Percentiles rank a stretch among this genome's conserved stretches.
Evolutionary conservation across 1,140 invertebrate genomes (phyloP).

Genomic region (Hydropsyche tenuis): DNA sequence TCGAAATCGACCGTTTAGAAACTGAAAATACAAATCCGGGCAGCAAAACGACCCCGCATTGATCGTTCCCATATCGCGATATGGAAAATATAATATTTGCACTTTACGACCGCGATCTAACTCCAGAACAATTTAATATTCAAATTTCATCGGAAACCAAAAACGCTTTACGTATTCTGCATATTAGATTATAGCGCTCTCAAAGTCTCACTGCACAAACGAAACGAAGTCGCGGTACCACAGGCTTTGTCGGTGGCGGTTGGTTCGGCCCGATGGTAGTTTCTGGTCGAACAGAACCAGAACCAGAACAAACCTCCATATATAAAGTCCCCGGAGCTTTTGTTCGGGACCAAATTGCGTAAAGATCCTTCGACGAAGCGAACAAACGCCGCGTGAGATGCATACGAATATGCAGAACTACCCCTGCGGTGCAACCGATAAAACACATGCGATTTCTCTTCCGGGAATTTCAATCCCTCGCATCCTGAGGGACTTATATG

Average conservation of each 20-base stretch:
- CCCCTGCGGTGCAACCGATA: conserved; percentile 3
- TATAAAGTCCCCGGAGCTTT: conserved; percentile 1
- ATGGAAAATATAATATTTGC: too few species aligned
- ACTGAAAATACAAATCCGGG: too few species aligned
- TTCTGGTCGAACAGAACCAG: conserved; percentile 15
- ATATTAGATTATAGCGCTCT: too few species aligned
- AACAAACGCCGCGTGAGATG: conserved; percentile 4
- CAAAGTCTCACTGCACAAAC: conserved; percentile 1
- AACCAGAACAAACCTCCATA: not conserved
- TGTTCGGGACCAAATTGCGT: conserved; percentile 46
- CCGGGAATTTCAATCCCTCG: not conserved
- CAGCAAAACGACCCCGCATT: too few species aligned
- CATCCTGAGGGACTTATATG: too few species aligned
- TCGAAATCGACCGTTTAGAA: too few species aligned
- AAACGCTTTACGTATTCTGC: not conserved
- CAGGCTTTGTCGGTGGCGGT: not conserved
- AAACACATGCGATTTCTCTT: not conserved
- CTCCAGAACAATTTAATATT: too few species aligned
- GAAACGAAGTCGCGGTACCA: not conserved
- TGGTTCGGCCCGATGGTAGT: not conserved
- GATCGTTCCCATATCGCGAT: too few species aligned
- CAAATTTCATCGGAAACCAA: not conserved
- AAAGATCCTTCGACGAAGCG: conserved; percentile 40
- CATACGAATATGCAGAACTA: conserved; percentile 33
- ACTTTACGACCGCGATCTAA: too few species aligned